A percentile compares a stretch with the other conserved stretches of the same genome.
phyloP scores from a whole-genome alignment of 2,797 vertebrate genomes.

The Picus viridis region DNA sequence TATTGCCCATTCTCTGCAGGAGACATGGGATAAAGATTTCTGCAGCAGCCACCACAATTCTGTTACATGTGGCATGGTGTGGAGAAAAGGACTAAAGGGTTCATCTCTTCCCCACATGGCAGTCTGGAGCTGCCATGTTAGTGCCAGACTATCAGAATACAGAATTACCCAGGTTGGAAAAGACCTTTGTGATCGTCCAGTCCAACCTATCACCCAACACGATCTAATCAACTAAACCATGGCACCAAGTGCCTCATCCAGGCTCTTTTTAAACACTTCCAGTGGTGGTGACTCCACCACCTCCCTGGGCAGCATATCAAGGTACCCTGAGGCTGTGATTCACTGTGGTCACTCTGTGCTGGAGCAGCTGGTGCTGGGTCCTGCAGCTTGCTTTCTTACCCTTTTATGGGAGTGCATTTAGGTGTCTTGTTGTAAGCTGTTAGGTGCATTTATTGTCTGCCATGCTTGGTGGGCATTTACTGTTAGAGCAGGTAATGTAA shows the following conservation, averaged over 20 bases:
- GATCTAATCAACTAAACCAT: no score
- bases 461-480: not conserved
- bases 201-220: no score
- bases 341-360: not conserved
- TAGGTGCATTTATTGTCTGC: not conserved
- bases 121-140: rapidly evolving
- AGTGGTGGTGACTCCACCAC: no score
- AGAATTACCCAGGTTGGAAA: no score
- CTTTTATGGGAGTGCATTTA: not conserved
- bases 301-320: no score
- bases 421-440: not conserved
- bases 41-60: not conserved
- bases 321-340: not conserved
- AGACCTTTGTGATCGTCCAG: no score
- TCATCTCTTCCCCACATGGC: rapidly evolving
- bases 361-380: not conserved
- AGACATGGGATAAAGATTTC: rapidly evolving
- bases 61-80: rapidly evolving
- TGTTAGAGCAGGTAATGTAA: not conserved
- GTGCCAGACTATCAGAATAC: not conserved
- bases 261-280: no score
- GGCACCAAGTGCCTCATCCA: no score
- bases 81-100: not conserved
- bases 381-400: not conserved
- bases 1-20: not conserved